phyloP scores from a whole-genome alignment of 2,797 vertebrate species.

The Kryptopterus vitreolus region DNA sequence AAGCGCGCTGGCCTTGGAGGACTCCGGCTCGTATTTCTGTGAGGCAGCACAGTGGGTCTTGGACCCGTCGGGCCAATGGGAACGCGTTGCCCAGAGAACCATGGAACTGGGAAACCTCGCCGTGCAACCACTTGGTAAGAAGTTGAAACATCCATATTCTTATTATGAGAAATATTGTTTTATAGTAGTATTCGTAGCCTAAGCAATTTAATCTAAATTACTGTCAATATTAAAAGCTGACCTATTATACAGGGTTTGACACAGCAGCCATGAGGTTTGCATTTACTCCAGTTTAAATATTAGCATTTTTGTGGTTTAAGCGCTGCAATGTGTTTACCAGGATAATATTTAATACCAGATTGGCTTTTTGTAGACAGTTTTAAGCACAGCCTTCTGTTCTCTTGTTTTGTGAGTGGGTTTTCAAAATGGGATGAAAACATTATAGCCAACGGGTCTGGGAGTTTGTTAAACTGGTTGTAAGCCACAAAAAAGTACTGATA shows the following conservation, averaged over 20 bases:
- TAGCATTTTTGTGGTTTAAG: neutral
- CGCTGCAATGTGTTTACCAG: neutral
- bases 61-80: slow-evolving; percentile 82
- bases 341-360: neutral
- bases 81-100: slow-evolving; percentile 81
- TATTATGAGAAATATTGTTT: neutral
- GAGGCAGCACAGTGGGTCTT: slow-evolving; percentile 84
- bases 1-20: slow-evolving; percentile 69
- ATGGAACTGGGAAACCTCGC: slow-evolving; percentile 82
- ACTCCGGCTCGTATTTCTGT: slow-evolving; percentile 83
- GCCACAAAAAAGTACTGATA: too few species aligned
- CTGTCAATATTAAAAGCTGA: neutral
- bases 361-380: slow-evolving; percentile 4
- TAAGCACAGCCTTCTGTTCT: neutral
- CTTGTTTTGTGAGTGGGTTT: too few species aligned
- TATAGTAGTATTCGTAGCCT: neutral
- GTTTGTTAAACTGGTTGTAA: neutral
- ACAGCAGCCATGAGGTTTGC: neutral
- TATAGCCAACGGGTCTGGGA: neutral
- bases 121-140: slow-evolving; percentile 77
- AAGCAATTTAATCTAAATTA: neutral
- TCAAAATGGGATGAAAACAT: neutral
- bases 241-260: neutral
- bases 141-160: neutral
- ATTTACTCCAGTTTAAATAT: neutral